A percentile compares a stretch with the other conserved stretches of the same genome.
Conservation (phyloP, 2,888 invertebrate species). For the Augochlorella aurata region DNA sequence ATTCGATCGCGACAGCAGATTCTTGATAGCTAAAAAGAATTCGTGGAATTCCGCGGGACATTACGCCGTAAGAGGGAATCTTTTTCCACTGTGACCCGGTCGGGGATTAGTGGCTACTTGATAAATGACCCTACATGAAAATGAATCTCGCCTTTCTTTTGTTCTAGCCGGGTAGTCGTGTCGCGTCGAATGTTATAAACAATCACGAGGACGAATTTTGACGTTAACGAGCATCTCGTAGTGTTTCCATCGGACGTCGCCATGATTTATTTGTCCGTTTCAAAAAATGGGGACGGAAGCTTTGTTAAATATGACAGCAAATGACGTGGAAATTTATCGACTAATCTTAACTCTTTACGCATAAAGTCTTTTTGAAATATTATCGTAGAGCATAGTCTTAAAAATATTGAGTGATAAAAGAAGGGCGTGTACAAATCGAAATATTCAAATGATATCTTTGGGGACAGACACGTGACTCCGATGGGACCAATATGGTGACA, state of each 20-base stretch:
- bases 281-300: not conserved
- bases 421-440: no score
- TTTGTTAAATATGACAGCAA: no score
- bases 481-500: no score
- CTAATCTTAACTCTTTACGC: no score
- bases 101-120: constrained; percentile 3
- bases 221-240: not conserved
- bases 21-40: not conserved
- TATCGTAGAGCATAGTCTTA: no score
- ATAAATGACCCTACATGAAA: constrained; percentile 1
- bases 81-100: not conserved
- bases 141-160: not conserved
- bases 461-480: no score
- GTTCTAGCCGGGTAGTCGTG: not conserved
- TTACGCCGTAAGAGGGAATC: no score
- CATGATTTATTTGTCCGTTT: not conserved
- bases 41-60: not conserved
- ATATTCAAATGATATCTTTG: no score
- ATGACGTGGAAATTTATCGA: not conserved
- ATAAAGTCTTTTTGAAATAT: no score
- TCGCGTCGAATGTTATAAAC: not conserved
- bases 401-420: no score
- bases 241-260: not conserved
- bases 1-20: not conserved
- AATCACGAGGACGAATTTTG: not conserved